Evolutionary conservation across 2,888 invertebrate genomes (phyloP).

Genomic region (Tetrapedia diversipes): DNA sequence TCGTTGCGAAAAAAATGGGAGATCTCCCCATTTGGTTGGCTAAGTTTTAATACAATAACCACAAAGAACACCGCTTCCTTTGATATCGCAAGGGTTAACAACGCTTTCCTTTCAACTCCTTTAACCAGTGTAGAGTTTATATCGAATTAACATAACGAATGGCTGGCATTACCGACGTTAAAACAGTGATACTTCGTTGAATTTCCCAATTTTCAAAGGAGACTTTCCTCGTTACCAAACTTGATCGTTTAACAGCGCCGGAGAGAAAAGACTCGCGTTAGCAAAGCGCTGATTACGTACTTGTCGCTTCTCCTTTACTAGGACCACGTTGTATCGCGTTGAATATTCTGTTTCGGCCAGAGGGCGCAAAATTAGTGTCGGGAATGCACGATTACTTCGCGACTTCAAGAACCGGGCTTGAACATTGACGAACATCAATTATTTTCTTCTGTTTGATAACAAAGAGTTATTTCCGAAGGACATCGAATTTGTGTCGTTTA

Average conservation of each 20-base stretch:
- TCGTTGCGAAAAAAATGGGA: no score
- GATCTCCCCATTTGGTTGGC: no score
- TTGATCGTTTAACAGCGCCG: no score
- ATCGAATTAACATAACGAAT: no score
- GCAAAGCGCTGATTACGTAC: not conserved
- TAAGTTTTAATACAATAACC: no score
- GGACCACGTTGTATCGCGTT: not conserved
- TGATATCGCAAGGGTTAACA: no score
- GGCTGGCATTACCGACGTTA: no score
- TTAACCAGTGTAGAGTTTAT: no score
- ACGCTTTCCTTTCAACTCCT: no score
- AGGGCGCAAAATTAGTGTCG: conserved; percentile 32
- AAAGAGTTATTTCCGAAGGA: conserved; percentile 18
- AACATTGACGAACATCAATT: conserved; percentile 24
- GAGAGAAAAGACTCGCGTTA: not conserved
- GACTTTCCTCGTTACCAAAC: not conserved
- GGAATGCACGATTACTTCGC: conserved; percentile 19
- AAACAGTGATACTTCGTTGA: no score
- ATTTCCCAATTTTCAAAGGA: not conserved
- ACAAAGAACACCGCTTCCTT: no score
- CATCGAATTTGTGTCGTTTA: conserved; percentile 12
- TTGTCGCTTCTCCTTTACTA: not conserved
- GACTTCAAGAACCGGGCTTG: conserved; percentile 31
- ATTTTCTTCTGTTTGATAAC: conserved; percentile 33
- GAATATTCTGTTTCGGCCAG: conserved; percentile 6